Conservation (phyloP, 2,797 vertebrate genomes). For the Apogon talboti region DNA sequence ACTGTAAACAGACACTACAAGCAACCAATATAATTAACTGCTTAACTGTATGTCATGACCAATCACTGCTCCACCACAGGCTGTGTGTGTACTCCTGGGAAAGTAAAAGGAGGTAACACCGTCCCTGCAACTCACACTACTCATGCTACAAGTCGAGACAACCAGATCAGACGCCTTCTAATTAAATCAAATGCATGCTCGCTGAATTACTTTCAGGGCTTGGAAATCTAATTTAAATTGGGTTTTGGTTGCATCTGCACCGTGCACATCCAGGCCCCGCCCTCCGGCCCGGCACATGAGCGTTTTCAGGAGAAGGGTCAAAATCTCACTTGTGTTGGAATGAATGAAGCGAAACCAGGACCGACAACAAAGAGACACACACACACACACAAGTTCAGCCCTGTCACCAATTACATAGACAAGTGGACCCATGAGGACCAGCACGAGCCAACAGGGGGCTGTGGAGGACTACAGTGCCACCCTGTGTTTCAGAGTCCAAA, state of each 20-base stretch:
- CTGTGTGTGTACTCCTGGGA: background rate
- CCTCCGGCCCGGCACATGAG: background rate
- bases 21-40: background rate
- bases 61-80: background rate
- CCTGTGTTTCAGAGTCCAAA: constrained; percentile 53
- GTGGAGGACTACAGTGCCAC: constrained; percentile 63
- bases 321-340: constrained; percentile 17
- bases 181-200: constrained; percentile 28
- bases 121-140: background rate
- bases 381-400: constrained; percentile 31
- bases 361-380: constrained; percentile 19
- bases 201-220: constrained; percentile 24
- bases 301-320: constrained; percentile 10
- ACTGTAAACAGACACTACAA: background rate
- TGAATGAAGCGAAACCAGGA: constrained; percentile 28
- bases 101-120: background rate
- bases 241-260: constrained; percentile 24
- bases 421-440: constrained; percentile 3
- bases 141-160: background rate
- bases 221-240: constrained; percentile 25
- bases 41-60: background rate
- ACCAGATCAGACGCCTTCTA: constrained; percentile 12
- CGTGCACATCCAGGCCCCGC: background rate
- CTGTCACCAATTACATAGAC: constrained; percentile 34
- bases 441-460: background rate